A percentile compares a stretch with the other conserved stretches of the same genome.
Evolutionary conservation across 2,888 invertebrate species (phyloP).

Genomic region (Nycteola revayana): DNA sequence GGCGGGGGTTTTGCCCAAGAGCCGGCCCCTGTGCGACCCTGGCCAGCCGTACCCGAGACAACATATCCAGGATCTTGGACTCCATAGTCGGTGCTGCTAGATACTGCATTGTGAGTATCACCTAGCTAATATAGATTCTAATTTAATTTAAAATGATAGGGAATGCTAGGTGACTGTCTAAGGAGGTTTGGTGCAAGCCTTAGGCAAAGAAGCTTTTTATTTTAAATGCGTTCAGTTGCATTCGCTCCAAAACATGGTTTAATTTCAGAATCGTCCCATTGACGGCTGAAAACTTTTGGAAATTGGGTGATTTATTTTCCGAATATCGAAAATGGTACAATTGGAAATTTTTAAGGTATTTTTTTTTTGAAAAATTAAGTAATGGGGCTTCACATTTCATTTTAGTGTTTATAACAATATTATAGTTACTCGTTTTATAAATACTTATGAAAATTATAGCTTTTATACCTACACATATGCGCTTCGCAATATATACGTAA

Average conservation of each 20-base stretch:
- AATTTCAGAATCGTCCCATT: constrained; percentile 74
- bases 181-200: constrained; percentile 21
- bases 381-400: constrained; percentile 58
- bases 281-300: constrained; percentile 68
- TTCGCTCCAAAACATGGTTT: constrained; percentile 64
- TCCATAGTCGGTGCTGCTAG: constrained; percentile 78
- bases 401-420: constrained; percentile 32
- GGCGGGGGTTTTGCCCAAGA: constrained; percentile 55
- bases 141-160: constrained; percentile 12
- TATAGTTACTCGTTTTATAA: constrained; percentile 30
- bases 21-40: constrained; percentile 63
- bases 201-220: constrained; percentile 30
- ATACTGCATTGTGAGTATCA: constrained; percentile 78
- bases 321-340: constrained; percentile 72
- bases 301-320: constrained; percentile 62
- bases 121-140: constrained; percentile 3
- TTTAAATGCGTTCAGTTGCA: constrained; percentile 43
- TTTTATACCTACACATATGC: constrained; percentile 31
- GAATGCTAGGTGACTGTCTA: constrained; percentile 26
- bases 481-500: constrained; percentile 44
- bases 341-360: constrained; percentile 76
- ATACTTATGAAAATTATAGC: constrained; percentile 23
- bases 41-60: constrained; percentile 74
- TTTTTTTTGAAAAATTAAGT: constrained; percentile 58
- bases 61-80: constrained; percentile 78